Evolutionary conservation across 2,888 invertebrate genomes (phyloP).

Genomic region (Drosophila ezoana): DNA sequence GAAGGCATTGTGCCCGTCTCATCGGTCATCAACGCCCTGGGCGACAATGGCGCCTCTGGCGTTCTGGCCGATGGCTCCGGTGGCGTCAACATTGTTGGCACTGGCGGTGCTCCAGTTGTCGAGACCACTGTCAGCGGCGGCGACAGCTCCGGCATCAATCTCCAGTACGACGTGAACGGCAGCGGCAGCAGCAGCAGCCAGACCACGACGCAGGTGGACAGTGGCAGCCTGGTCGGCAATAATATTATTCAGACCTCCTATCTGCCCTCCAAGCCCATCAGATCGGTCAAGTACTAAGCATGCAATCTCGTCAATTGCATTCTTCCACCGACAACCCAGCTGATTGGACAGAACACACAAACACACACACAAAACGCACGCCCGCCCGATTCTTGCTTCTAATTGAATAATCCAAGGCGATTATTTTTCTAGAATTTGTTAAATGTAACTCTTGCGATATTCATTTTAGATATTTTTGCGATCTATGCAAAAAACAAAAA

Average conservation of each 20-base stretch:
- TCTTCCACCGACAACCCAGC: background rate
- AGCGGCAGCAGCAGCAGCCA: slow-evolving; percentile 41
- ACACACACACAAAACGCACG: background rate
- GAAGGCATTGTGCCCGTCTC: slow-evolving; percentile 81
- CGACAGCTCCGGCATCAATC: background rate
- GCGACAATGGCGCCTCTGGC: slow-evolving; percentile 68
- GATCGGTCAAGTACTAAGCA: slow-evolving; percentile 46
- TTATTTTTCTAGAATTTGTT: slow-evolving; percentile 46
- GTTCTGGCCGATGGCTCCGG: slow-evolving; percentile 54
- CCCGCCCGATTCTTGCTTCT: slow-evolving; percentile 36
- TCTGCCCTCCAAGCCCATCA: slow-evolving; percentile 68
- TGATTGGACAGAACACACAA: slow-evolving; percentile 3
- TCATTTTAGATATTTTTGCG: slow-evolving; percentile 38
- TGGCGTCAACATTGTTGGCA: slow-evolving; percentile 58
- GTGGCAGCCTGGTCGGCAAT: slow-evolving; percentile 23
- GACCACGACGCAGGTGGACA: slow-evolving; percentile 12
- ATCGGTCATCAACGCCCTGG: slow-evolving; percentile 80
- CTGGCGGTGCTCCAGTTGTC: slow-evolving; percentile 56
- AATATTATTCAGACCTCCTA: slow-evolving; percentile 63
- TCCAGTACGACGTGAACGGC: slow-evolving; percentile 25
- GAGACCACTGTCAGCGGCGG: slow-evolving; percentile 4
- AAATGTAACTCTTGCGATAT: slow-evolving; percentile 57
- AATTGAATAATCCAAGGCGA: slow-evolving; percentile 34
- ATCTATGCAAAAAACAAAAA: slow-evolving; percentile 23
- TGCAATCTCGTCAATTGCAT: slow-evolving; percentile 7